These are phyloP conservation scores for Trichopoda pennipes DNA, from an alignment of 2,888 invertebrate species.

Conservation along the genomic window DNA sequence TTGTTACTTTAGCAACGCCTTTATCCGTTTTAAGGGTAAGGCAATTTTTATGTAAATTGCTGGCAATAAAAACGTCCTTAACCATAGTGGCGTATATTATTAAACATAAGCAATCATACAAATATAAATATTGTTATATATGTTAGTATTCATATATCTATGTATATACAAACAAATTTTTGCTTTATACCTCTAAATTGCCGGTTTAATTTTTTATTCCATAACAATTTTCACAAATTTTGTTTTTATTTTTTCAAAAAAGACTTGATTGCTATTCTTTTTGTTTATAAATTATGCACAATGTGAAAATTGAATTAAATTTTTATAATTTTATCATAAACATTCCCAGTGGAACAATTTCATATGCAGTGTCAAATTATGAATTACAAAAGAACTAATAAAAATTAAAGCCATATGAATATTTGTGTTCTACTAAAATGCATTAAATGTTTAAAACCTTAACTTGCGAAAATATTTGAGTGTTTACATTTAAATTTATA, in stretches of 20 bases:
- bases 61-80: constrained; percentile 58
- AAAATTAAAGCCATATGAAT: no score
- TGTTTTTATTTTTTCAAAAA: constrained; percentile 8
- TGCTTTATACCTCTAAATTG: constrained; percentile 28
- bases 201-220: constrained; percentile 12
- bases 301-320: constrained; percentile 60
- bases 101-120: constrained; percentile 13
- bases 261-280: constrained; percentile 50
- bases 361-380: background rate
- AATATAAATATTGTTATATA: background rate
- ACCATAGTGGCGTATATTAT: constrained; percentile 24
- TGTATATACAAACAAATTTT: background rate
- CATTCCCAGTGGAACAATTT: constrained; percentile 1
- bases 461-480: no score
- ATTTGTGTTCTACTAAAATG: no score
- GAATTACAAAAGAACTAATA: background rate
- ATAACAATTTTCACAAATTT: background rate
- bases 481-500: no score
- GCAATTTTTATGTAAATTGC: constrained; percentile 53
- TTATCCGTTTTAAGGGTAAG: constrained; percentile 11
- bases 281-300: constrained; percentile 61
- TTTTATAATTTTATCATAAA: constrained; percentile 46
- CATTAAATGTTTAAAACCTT: no score
- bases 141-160: no score
- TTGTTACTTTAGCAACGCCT: background rate